Base-by-base conservation (phyloP, 2,797 vertebrate species). In the Sebastes taczanowskii region DNA sequence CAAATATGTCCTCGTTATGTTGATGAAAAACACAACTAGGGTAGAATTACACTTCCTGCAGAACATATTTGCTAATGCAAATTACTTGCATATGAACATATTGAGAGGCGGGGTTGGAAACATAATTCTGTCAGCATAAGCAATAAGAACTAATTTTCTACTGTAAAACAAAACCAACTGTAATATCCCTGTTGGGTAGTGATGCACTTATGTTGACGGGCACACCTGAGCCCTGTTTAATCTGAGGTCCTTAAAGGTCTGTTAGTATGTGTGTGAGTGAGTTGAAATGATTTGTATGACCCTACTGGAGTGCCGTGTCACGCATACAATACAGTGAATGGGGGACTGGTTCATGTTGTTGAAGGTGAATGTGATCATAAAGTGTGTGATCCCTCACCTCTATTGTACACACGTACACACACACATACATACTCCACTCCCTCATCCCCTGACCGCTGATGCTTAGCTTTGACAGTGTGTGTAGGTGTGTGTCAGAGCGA, bases 401-500 rank as follows among this genome's bases (percentile, higher is more conserved):
- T 81, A 71, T 83, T 84, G 61, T 76, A 81, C 78, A 78, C 49
- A 74, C 70, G 35, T 68, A 75, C 63, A 55, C 53, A 62, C 29
- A 62, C 81, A 74, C 61, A 78, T 38, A 52, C 77, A 77, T 68
- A 56, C 73, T 72, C 77, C 69, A 59, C 88, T 86, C 84, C 72
- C 80, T 92, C 86, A 89, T 91, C 73, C 82, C 72, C 85, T 84
- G 80, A 84, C 88, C 56, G 4, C 85, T 56, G 86, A 89, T 91
- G 89, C 86, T 91, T 91, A 74, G 82, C 82, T 92, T 80, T 92
- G 92, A 91, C 88, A 87, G 86, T 90, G 82, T 91, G 89, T 92
- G 93, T 92, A 90, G 87, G 92, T 93, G 92, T 92, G 85, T 91
- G 90, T 92, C 91, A 90, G 79, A 74, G 78, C 79, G 89, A 94